These are phyloP conservation scores for Hypolimnas misippus DNA, from an alignment of 2,888 invertebrate genomes.

Conservation along the genomic window DNA sequence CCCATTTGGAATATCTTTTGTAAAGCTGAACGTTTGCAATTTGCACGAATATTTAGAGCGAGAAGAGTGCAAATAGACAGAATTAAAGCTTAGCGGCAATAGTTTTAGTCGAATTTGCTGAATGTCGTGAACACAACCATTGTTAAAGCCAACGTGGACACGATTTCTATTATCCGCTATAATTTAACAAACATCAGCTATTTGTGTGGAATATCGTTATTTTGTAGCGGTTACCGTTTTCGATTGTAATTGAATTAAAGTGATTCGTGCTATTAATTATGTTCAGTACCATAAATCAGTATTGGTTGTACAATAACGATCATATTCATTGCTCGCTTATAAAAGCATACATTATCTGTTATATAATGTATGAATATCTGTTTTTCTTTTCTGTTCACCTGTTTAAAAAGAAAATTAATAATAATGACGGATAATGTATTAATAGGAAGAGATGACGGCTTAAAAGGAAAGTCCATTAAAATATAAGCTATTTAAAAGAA, in stretches of 20 bases:
- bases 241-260: constrained; percentile 23
- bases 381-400: too few species aligned
- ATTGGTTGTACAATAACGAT: constrained; percentile 11
- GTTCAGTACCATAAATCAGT: constrained; percentile 6
- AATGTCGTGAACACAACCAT: background rate
- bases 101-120: constrained; percentile 2
- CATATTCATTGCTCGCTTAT: background rate
- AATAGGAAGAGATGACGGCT: too few species aligned
- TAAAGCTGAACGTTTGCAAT: background rate
- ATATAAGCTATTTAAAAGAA: too few species aligned
- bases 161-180: background rate
- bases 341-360: background rate
- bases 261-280: constrained; percentile 31
- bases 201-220: constrained; percentile 5
- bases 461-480: too few species aligned
- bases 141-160: constrained; percentile 9
- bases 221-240: background rate
- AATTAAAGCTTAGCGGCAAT: background rate
- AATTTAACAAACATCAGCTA: constrained; percentile 11
- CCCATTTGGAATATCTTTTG: background rate
- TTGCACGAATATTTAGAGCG: background rate
- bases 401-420: too few species aligned
- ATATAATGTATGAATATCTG: background rate
- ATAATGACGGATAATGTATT: too few species aligned
- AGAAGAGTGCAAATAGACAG: constrained; percentile 4